phyloP scores from a whole-genome alignment of 2,113 vertebrate genomes.

The Platysternon megacephalum region DNA sequence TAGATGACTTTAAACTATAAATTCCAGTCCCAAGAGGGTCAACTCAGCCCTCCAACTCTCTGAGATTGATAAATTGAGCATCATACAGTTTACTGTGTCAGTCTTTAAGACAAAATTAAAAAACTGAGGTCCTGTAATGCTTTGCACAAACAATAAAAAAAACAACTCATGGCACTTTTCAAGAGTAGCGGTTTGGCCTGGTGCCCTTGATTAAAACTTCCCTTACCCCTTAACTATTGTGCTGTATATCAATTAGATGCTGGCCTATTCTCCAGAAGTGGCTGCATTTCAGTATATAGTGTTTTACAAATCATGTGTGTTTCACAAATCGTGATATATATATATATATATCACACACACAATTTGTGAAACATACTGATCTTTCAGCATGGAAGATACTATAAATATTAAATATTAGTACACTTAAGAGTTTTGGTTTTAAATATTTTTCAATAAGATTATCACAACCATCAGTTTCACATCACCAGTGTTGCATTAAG shows the following conservation, averaged over 20 bases:
- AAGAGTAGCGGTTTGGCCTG: rapidly evolving
- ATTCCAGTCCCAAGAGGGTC: background rate
- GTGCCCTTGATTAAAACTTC: background rate
- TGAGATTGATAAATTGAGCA: background rate
- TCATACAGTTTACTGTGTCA: background rate
- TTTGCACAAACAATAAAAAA: background rate
- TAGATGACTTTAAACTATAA: background rate
- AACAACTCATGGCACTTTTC: background rate
- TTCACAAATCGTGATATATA: too few relatives aligned
- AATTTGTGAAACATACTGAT: background rate
- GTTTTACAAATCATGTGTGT: too few relatives aligned
- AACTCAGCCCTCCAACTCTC: background rate
- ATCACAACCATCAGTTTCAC: background rate
- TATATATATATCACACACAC: too few relatives aligned
- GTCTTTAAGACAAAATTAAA: background rate
- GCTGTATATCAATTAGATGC: background rate
- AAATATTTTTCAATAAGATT: background rate
- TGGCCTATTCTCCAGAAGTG: background rate
- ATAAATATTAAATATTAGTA: background rate
- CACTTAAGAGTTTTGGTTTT: background rate
- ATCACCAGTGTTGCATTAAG: background rate
- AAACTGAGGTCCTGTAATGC: rapidly evolving
- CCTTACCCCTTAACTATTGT: background rate
- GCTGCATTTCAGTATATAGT: rapidly evolving
- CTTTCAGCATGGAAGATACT: background rate